Evolutionary conservation across 1,140 invertebrate genomes (phyloP).

Genomic region (Formica exsecta): DNA sequence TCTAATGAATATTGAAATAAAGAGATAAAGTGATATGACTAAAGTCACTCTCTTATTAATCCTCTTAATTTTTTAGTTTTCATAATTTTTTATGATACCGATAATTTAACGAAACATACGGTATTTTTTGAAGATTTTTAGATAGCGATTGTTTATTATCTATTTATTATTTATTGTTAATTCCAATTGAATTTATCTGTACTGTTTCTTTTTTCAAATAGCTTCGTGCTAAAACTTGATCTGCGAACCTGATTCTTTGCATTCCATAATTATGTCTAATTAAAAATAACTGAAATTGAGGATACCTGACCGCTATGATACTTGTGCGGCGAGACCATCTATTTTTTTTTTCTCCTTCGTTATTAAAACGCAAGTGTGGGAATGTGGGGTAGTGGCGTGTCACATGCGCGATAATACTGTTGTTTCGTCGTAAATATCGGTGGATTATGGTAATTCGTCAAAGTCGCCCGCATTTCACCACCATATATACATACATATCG

Average conservation of each 20-base stretch:
- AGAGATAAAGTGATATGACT: background rate
- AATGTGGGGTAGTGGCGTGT: conserved; percentile 64
- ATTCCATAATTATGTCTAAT: conserved; percentile 26
- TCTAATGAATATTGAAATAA: background rate
- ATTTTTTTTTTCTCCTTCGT: conserved; percentile 49
- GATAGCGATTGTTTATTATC: background rate
- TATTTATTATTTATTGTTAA: background rate
- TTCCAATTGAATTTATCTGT: background rate
- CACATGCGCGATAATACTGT: conserved; percentile 57
- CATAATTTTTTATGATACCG: background rate
- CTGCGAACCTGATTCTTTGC: background rate
- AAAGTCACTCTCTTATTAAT: background rate
- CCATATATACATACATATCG: no score
- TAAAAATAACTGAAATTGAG: conserved; percentile 24
- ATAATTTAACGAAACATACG: background rate
- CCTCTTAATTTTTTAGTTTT: background rate
- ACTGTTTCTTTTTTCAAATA: background rate
- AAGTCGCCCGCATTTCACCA: conserved; percentile 24
- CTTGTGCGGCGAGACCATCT: conserved; percentile 58
- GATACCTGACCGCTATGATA: conserved; percentile 54
- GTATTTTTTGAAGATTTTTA: background rate
- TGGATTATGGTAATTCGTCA: conserved; percentile 68
- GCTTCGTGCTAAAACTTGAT: background rate
- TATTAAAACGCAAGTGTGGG: conserved; percentile 71
- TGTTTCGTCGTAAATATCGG: conserved; percentile 51